Evolutionary conservation across 2,797 vertebrate genomes (phyloP), one percentile per base, ranked within the genome.

Genomic region (Coregonus sp.): DNA sequence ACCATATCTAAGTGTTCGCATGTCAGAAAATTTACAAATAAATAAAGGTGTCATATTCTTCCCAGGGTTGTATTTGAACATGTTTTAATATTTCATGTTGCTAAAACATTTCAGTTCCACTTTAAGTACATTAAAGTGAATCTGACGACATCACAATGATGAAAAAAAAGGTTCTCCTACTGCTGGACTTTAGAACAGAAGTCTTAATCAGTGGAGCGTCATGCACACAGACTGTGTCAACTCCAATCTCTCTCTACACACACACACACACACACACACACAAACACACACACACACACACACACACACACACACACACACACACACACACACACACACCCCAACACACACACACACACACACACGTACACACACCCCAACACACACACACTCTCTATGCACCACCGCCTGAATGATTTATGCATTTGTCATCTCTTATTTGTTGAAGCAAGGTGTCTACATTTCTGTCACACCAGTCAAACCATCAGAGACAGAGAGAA

Each of bases 341-440:
- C 25, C 25, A 25, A 25, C 47, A 11, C 47, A 25, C 25, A 25
- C 25, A 25, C 25, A 25, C 25, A 25, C 25, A 11, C 5, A 50
- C 47, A 50, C 15, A 61, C 73, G 31, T 6, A 9, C n/a, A 7
- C 5, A 25, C 63, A 11, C 63, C 6, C 67, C 33, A 15, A 25
- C 25, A 25, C 25, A 25, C 25, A 25, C 25, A 25, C 25, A 25
- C 25, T 25, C 25, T 25, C 25, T 25, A 25, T 25, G 25, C 25
- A 25, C n/a, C 88, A 82, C 86, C 88, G 81, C 83, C 82, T 94
- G 90, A 93, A 95, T 94, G 93, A 94, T 94, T 93, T 90, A 94
- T 93, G 91, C 87, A 88, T 91, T 93, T 94, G 90, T 94, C 93
- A 93, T 94, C 90, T 93, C 83, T 94, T 92, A 93, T 95, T 94